Evolutionary conservation across 2,888 invertebrate genomes (phyloP), one percentile per base, ranked within the genome.

Genomic region (Nomada ferruginata): DNA sequence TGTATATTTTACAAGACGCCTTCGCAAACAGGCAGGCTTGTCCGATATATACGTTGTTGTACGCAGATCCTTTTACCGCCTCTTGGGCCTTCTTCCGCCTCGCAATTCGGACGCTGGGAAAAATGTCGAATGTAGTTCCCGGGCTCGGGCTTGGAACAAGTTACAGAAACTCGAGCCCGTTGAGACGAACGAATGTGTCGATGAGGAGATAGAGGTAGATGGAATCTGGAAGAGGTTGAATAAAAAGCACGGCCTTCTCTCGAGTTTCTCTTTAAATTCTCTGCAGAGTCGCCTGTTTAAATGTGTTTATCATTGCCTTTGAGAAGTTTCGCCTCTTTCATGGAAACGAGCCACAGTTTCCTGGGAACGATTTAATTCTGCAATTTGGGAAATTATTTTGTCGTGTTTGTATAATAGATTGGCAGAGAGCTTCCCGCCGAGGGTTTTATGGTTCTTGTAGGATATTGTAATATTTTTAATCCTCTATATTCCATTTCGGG

Each of bases 1-100:
- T 86, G 82, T 84, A 86, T 86, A 86, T 86, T 86, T 86, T 84
- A 82, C 82, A 83, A 77, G 85, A 44, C 73, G 79, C 52, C 78
- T 81, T 82, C 75, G 74, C 83, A 83, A 85, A 80, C 85, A 80
- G 83, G 71, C 63, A 61, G 18, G n/a, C 52, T 42, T 64, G 63
- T 76, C 76, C 76, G 76, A 82, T 84, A 66, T 52, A 50, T 65
- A 59, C 66, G 69, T 55, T 13, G 50, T 59, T 76, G 55, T 26
- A 50, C 69, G 53, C 61, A 26, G 64, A 66, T 78, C 71, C 75
- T 64, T 75, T 60, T 36, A 73, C 47, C 70, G 15, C 11, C 26
- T 26, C 20, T 9, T 10, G 20, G 29, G 18, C 18, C 36, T 36
- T 18, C 15, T 44, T 65, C 11, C 53, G 15, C 29, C 29, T 59